Conservation (phyloP, 2,888 invertebrate species). For the Orchestes rusci region DNA sequence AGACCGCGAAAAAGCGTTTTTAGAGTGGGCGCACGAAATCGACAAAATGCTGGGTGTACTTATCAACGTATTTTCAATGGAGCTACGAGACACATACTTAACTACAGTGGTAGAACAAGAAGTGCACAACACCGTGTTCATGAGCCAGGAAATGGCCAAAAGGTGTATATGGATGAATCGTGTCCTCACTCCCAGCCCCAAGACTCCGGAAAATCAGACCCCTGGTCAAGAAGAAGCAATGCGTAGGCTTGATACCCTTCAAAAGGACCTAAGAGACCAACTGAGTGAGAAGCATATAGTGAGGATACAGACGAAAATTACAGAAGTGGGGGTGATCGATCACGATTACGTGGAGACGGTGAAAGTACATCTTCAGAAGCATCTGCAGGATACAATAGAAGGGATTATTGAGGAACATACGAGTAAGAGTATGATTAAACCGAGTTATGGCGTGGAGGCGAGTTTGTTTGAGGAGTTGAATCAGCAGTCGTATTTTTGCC, state of each 20-base stretch:
- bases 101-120: slow-evolving; percentile 79
- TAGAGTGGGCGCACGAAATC: slow-evolving; percentile 51
- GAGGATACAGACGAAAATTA: slow-evolving; percentile 50
- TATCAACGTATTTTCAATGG: slow-evolving; percentile 64
- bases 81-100: slow-evolving; percentile 71
- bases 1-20: slow-evolving; percentile 46
- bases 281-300: slow-evolving; percentile 67
- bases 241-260: slow-evolving; percentile 61
- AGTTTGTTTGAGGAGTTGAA: slow-evolving; percentile 60
- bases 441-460: slow-evolving; percentile 57
- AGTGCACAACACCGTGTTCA: slow-evolving; percentile 72
- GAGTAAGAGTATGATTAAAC: slow-evolving; percentile 49
- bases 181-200: slow-evolving; percentile 50
- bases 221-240: slow-evolving; percentile 57
- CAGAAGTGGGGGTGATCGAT: slow-evolving; percentile 49
- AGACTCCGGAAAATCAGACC: slow-evolving; percentile 50
- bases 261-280: slow-evolving; percentile 67
- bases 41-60: slow-evolving; percentile 60
- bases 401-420: slow-evolving; percentile 62
- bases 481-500: slow-evolving; percentile 66
- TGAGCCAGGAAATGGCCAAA: slow-evolving; percentile 71
- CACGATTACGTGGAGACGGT: slow-evolving; percentile 58
- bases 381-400: slow-evolving; percentile 62
- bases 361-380: slow-evolving; percentile 56
- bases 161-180: slow-evolving; percentile 76